Evolutionary conservation across 2,888 invertebrate genomes (phyloP).

Genomic region (Synergus itoensis): DNA sequence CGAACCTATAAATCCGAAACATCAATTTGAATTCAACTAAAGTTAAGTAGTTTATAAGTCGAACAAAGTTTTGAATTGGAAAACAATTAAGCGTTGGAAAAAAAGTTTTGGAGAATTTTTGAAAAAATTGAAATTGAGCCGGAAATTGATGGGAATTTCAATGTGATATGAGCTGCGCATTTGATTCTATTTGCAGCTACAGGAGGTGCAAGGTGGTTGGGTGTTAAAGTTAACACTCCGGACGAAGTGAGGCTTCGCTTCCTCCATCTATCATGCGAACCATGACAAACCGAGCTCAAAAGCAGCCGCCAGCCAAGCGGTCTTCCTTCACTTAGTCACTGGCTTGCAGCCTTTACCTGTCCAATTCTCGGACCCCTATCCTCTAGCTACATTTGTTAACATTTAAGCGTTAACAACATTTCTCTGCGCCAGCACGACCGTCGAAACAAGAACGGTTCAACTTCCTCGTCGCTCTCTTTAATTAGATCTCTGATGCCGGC

Average conservation of each 20-base stretch:
- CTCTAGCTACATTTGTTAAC: constrained; percentile 74
- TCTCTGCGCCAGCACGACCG: constrained; percentile 63
- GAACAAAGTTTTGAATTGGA: too few relatives aligned
- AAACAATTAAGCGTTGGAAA: too few relatives aligned
- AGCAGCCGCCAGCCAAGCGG: constrained; percentile 72
- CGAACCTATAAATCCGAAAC: too few relatives aligned
- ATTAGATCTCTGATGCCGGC: constrained; percentile 42
- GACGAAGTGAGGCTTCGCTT: constrained; percentile 57
- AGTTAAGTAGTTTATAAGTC: too few relatives aligned
- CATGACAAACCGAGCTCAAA: constrained; percentile 77
- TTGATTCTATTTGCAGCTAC: constrained; percentile 57
- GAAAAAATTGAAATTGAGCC: not conserved
- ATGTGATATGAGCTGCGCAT: constrained; percentile 7
- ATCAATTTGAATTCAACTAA: too few relatives aligned
- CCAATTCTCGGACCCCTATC: constrained; percentile 59
- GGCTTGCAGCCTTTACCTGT: constrained; percentile 70
- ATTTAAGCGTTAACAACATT: constrained; percentile 77
- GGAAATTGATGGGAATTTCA: not conserved
- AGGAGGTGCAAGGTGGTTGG: constrained; percentile 61
- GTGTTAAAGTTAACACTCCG: constrained; percentile 51
- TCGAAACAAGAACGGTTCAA: constrained; percentile 59
- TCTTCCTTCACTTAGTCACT: constrained; percentile 66
- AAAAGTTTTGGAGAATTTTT: not conserved
- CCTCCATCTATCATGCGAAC: constrained; percentile 76
- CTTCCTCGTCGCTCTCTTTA: constrained; percentile 51